phyloP scores from a whole-genome alignment of 2,888 invertebrate species.

The Diarsia brunnea region DNA sequence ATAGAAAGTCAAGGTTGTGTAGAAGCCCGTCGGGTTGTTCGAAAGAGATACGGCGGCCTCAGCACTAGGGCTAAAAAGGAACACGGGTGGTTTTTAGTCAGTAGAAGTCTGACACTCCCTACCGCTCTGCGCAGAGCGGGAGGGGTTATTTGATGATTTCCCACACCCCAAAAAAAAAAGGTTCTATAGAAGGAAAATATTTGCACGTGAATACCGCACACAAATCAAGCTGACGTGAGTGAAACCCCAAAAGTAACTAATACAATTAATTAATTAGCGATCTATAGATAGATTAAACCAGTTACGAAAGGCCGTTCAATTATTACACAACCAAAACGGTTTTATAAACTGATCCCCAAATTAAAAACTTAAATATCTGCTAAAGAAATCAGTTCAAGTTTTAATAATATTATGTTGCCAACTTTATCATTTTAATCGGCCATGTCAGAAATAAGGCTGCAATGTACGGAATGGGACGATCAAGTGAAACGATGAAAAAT shows the following conservation, averaged over 20 bases:
- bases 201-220: not conserved
- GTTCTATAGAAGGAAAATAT: not conserved
- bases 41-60: no score
- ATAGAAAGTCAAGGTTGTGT: not conserved
- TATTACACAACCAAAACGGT: not conserved
- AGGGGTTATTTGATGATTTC: no score
- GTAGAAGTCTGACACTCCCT: no score
- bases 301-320: constrained; percentile 6
- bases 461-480: constrained; percentile 51
- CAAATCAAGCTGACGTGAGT: not conserved
- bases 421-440: constrained; percentile 77
- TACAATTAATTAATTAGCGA: constrained; percentile 21
- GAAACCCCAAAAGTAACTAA: constrained; percentile 17
- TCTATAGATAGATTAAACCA: constrained; percentile 1
- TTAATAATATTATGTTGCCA: constrained; percentile 57
- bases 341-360: not conserved
- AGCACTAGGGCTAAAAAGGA: no score
- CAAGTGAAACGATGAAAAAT: constrained; percentile 71
- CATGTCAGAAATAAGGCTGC: constrained; percentile 73
- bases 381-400: constrained; percentile 45
- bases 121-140: no score
- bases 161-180: no score
- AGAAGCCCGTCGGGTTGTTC: no score
- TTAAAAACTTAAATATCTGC: constrained; percentile 24
- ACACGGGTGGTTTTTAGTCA: no score